Percentiles rank a stretch among this genome's conserved stretches.
These are phyloP conservation scores for Neosilurus mollespiculum DNA, from an alignment of 2,797 vertebrate genomes.

Conservation along the genomic window DNA sequence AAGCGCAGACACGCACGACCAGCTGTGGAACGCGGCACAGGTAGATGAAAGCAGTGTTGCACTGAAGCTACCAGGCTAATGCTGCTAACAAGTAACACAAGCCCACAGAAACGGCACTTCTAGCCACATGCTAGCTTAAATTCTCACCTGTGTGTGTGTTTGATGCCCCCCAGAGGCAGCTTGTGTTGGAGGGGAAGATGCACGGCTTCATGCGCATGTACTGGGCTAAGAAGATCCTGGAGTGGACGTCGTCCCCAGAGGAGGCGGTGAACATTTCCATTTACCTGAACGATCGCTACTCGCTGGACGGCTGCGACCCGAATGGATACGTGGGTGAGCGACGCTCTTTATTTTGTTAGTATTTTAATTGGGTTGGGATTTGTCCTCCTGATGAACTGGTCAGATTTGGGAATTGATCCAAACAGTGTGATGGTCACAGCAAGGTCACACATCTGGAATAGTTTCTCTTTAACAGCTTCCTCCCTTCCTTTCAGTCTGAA, in stretches of 20 bases:
- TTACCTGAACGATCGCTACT: constrained; percentile 85
- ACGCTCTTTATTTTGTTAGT: no score
- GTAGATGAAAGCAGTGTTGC: constrained; percentile 56
- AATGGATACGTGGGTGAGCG: constrained; percentile 85
- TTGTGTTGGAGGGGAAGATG: constrained; percentile 87
- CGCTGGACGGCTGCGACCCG: constrained; percentile 85
- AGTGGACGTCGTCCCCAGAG: constrained; percentile 85
- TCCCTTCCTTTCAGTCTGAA: background rate
- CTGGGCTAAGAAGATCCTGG: constrained; percentile 94
- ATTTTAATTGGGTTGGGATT: no score
- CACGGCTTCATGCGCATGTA: constrained; percentile 90
- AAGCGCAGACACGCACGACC: constrained; percentile 78
- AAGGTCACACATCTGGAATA: background rate
- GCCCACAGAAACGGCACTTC: background rate
- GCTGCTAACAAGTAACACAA: background rate
- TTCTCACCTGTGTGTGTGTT: background rate
- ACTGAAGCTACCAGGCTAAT: background rate
- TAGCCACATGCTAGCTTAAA: background rate
- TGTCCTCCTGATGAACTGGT: background rate
- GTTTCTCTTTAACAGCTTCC: background rate
- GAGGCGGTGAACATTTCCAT: constrained; percentile 82
- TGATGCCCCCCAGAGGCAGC: constrained; percentile 62
- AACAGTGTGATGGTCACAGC: background rate
- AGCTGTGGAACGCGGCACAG: constrained; percentile 87
- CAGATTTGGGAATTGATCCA: background rate